Percentiles rank a stretch among this genome's conserved stretches.
Evolutionary conservation across 2,113 vertebrate genomes (phyloP).

Genomic region (Hypanus sabinus): DNA sequence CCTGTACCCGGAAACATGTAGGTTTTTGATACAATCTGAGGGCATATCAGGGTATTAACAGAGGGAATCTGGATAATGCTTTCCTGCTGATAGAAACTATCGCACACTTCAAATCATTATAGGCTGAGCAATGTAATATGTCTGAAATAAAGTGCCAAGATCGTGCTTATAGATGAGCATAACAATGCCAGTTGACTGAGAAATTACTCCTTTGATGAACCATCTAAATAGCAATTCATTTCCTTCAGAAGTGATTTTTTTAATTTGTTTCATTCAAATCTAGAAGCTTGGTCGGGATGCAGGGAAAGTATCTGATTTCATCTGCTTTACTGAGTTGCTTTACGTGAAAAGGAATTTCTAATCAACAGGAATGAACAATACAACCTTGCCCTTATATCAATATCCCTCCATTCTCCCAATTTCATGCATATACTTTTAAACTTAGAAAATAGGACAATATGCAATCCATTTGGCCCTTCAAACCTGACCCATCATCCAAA

Average conservation of each 20-base stretch:
- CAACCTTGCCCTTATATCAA: neutral
- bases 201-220: neutral
- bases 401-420: neutral
- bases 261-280: neutral
- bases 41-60: neutral
- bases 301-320: neutral
- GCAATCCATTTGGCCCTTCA: no score
- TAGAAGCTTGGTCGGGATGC: neutral
- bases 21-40: conserved; percentile 38
- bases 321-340: neutral
- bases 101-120: neutral
- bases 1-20: conserved; percentile 51
- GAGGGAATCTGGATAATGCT: neutral
- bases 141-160: neutral
- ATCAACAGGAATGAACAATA: neutral
- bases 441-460: no score
- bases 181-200: neutral
- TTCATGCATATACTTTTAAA: neutral
- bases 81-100: neutral
- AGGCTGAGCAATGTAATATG: neutral
- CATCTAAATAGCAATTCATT: neutral
- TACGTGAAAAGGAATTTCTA: neutral
- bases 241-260: neutral
- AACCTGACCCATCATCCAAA: no score
- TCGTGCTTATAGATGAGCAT: neutral